Percentiles rank a stretch among this genome's conserved stretches.
These are phyloP conservation scores for Drosophila trichaetosa DNA, from an alignment of 2,888 invertebrate genomes.

Conservation along the genomic window DNA sequence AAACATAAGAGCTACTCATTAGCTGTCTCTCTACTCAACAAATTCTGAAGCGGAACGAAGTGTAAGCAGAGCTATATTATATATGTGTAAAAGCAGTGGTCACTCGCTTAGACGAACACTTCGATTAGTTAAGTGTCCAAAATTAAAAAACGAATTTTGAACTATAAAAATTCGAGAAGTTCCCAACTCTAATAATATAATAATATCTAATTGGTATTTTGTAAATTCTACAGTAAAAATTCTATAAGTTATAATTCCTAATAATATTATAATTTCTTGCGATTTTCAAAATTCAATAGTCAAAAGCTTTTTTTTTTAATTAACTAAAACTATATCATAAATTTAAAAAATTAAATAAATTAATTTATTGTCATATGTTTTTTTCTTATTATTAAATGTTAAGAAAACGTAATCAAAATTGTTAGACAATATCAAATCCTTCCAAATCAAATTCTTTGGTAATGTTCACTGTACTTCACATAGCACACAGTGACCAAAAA, in stretches of 20 bases:
- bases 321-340: no score
- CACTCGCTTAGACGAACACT: background rate
- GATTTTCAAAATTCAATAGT: background rate
- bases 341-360: background rate
- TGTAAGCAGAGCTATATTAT: background rate
- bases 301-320: no score
- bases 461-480: background rate
- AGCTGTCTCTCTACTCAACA: background rate
- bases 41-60: background rate
- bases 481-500: background rate
- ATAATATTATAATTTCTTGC: background rate
- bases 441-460: background rate
- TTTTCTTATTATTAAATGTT: background rate
- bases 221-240: background rate
- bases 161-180: background rate
- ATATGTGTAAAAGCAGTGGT: background rate
- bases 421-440: background rate
- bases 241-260: background rate
- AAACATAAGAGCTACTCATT: background rate
- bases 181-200: background rate
- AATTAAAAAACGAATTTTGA: background rate
- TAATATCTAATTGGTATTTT: background rate
- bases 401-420: background rate
- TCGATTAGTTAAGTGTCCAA: background rate
- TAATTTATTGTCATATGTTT: background rate